Percentiles rank a stretch among this genome's conserved stretches.
phyloP scores from a whole-genome alignment of 2,888 invertebrate species.

The Galerucella nymphaeae region DNA sequence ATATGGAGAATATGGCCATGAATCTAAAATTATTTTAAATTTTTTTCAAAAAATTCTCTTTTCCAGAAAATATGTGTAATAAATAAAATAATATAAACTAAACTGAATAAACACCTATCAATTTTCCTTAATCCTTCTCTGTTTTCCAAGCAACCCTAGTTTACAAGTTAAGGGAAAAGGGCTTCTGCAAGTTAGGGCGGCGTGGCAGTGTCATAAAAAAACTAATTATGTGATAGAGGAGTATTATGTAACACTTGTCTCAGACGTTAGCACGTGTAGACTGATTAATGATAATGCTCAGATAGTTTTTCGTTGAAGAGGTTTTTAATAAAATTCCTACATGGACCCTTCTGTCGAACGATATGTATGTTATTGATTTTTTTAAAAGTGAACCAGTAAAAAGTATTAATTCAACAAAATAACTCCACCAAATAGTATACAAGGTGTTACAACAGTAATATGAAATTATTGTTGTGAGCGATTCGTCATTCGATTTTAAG shows the following conservation, averaged over 20 bases:
- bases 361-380: conserved; percentile 12
- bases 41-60: too few species aligned
- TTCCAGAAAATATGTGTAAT: too few species aligned
- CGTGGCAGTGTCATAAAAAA: conserved; percentile 52
- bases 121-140: conserved; percentile 31
- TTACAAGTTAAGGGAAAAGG: conserved; percentile 34
- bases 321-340: conserved; percentile 37
- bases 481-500: too few species aligned
- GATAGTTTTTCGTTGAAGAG: conserved; percentile 32
- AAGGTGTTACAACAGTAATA: too few species aligned
- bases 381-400: not conserved
- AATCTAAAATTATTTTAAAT: too few species aligned
- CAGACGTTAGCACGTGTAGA: conserved; percentile 50
- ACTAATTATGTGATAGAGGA: conserved; percentile 55
- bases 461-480: too few species aligned
- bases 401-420: not conserved
- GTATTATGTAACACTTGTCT: conserved; percentile 54
- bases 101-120: not conserved
- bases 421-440: too few species aligned
- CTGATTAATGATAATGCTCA: conserved; percentile 50
- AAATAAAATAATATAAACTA: too few species aligned
- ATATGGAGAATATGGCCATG: too few species aligned
- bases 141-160: conserved; percentile 35
- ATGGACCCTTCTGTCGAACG: conserved; percentile 1
- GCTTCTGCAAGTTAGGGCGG: conserved; percentile 36